phyloP scores from a whole-genome alignment of 2,888 invertebrate genomes.

The Caradrina clavipalpis region DNA sequence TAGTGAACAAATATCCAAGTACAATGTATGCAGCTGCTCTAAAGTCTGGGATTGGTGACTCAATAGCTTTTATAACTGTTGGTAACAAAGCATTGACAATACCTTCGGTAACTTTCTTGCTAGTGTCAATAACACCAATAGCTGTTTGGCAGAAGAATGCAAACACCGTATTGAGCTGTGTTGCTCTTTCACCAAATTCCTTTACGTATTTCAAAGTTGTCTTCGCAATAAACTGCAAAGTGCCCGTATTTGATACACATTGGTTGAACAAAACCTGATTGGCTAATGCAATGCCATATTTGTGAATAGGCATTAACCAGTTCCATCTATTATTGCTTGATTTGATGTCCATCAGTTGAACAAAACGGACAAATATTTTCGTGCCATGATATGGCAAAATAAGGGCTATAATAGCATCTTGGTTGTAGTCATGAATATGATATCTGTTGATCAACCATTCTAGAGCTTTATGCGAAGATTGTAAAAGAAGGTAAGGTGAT shows the following conservation, averaged over 20 bases:
- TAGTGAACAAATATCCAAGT: constrained; percentile 92
- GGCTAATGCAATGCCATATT: constrained; percentile 94
- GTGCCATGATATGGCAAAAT: constrained; percentile 98
- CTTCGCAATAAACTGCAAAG: constrained; percentile 79
- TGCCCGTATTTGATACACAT: constrained; percentile 89
- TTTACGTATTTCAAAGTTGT: constrained; percentile 87
- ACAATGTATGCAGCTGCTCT: constrained; percentile 94
- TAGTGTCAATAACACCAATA: constrained; percentile 93
- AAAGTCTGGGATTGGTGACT: constrained; percentile 93
- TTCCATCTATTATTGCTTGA: constrained; percentile 92
- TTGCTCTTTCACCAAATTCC: constrained; percentile 90
- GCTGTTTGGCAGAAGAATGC: constrained; percentile 95
- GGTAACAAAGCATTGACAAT: constrained; percentile 93
- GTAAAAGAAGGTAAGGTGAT: constrained; percentile 97
- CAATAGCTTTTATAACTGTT: constrained; percentile 93
- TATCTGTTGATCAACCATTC: constrained; percentile 99
- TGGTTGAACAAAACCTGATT: constrained; percentile 94
- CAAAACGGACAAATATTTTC: constrained; percentile 95
- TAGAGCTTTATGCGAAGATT: constrained; percentile 96
- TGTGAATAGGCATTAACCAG: constrained; percentile 94
- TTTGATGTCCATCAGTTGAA: constrained; percentile 94
- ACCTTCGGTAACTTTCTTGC: constrained; percentile 90
- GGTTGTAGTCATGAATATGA: constrained; percentile 97
- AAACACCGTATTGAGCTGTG: constrained; percentile 93
- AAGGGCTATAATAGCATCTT: constrained; percentile 94